Base-by-base conservation (phyloP, 2,888 invertebrate species). In the Nephrocerus scutellatus region DNA sequence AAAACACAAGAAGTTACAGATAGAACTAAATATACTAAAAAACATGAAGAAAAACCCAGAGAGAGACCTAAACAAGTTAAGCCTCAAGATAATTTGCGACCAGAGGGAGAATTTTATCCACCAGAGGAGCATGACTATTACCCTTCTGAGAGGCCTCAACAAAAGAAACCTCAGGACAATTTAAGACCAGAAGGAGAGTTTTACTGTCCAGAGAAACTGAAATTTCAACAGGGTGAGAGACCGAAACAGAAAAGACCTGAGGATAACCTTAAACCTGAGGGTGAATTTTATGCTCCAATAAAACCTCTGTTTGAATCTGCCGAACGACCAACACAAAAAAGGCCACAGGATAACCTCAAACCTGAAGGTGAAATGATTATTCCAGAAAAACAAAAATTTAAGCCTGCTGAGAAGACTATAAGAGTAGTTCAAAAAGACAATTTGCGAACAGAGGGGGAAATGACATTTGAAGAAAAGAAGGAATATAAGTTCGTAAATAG, bases 1-100 rank as follows among this genome's bases (percentile, higher is more conserved):
- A 38, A 23, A 6, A 37, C 36, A 4, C 41, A 42, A 16, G 43
- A 32, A 2, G 35, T 36, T 20, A 22, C 33, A 6, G 71, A 68
- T 57, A 70, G 67, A 63, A 40, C 8, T 8, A 41, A 29, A 9
- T 22, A 62, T 5, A 73, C 72, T 0, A 60, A 62, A 25, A 63
- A 62, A 22, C 60, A 65, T 2, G 49, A 63, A 16, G 73, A 64
- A 55, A 54, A 55, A 6, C 72, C 73, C 3, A 62, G 55, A 0
- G 70, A 71, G 28, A 53, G 71, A 33, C 70, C 69, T 1, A 60
- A 7, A 20, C 42, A 21, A 18, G n/a, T 46, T 12, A 79, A 72
- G 49, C 82, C 77, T 0, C 63, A 72, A 49, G 80, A 80, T 49
- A 81, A 80, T 57, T 62, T 80, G 1, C 68, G 63, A 32, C 72